A percentile compares a stretch with the other conserved stretches of the same genome.
phyloP scores from a whole-genome alignment of 1,140 invertebrate genomes.

The Eumaeus atala region DNA sequence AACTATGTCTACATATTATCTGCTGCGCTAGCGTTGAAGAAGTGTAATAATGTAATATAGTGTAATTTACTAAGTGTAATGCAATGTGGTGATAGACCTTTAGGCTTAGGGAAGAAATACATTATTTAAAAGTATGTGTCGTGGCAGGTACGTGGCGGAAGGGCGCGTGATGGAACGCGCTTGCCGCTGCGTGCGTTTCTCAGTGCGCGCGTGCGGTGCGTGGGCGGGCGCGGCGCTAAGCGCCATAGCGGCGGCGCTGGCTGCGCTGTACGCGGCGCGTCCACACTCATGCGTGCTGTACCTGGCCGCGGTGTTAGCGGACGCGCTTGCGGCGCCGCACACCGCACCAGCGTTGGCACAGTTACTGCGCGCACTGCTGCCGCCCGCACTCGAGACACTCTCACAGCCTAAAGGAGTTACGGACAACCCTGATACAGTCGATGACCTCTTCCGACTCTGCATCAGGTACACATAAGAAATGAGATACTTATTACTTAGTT shows the following conservation, averaged over 20 bases:
- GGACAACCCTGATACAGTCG: constrained; percentile 97
- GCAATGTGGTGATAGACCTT: no score
- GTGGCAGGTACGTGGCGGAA: constrained; percentile 85
- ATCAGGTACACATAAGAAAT: constrained; percentile 57
- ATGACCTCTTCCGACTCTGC: constrained; percentile 95
- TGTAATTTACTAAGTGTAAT: no score
- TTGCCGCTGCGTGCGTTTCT: constrained; percentile 92
- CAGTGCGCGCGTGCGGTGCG: constrained; percentile 88
- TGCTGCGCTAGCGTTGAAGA: no score
- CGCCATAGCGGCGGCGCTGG: constrained; percentile 82
- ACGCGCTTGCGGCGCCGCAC: constrained; percentile 87
- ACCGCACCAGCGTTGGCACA: constrained; percentile 84
- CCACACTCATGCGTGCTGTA: constrained; percentile 97
- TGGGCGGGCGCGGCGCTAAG: constrained; percentile 86
- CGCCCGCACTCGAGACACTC: constrained; percentile 88
- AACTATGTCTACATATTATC: no score
- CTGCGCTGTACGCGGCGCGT: constrained; percentile 85
- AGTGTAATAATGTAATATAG: no score
- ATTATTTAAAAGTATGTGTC: no score
- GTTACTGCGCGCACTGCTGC: constrained; percentile 92
- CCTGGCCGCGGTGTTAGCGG: constrained; percentile 94
- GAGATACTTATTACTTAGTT: no score
- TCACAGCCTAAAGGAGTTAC: constrained; percentile 80
- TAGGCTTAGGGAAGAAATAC: no score
- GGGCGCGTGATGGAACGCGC: constrained; percentile 91